Evolutionary conservation across 2,888 invertebrate genomes (phyloP), one percentile per base, ranked within the genome.

Genomic region (Catocala nupta): DNA sequence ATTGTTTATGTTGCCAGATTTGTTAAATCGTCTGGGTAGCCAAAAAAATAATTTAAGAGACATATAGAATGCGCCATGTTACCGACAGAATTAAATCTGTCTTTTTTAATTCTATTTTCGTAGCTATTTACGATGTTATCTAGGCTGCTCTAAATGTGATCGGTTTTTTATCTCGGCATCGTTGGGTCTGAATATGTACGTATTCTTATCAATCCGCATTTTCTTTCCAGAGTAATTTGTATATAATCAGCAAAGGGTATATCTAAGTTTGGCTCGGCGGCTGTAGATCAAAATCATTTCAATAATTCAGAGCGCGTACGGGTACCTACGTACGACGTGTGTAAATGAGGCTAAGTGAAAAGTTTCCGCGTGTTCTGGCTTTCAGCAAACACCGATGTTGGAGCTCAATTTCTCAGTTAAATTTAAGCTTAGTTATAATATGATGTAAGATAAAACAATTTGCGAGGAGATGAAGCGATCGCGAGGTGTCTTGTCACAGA

Each of bases 401-500:
- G 10, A 44, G 44, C 50, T 50, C 44, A 34, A 44, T 25, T 5
- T 39, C 43, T 50, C 12, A 36, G 11, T 43, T 42, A 49, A 39
- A 50, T 49, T 50, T 12, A 16, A n/a, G 25, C 9, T 42, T 43
- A 64, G 59, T 47, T 34, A n/a, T 50, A 36, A 55, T 25, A 50
- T 44, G 54, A 43, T 25, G 43, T 36, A 47, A 54, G 57, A 62
- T 68, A 72, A 68, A 70, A 63, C 55, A 66, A 59, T 70, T 70
- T 68, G 65, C 70, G 64, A 63, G 69, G 60, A 65, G 60, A 76
- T 65, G 76, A 68, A 59, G 63, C 71, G 63, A 71, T 66, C 74
- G 60, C 68, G 57, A 68, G 59, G 68, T 59, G 65, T 59, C 71
- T 66, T 68, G 69, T 73, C 60, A 62, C 65, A 57, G 48, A 59